Conservation (phyloP, 2,113 vertebrate species). For the Sminthopsis crassicaudata region DNA sequence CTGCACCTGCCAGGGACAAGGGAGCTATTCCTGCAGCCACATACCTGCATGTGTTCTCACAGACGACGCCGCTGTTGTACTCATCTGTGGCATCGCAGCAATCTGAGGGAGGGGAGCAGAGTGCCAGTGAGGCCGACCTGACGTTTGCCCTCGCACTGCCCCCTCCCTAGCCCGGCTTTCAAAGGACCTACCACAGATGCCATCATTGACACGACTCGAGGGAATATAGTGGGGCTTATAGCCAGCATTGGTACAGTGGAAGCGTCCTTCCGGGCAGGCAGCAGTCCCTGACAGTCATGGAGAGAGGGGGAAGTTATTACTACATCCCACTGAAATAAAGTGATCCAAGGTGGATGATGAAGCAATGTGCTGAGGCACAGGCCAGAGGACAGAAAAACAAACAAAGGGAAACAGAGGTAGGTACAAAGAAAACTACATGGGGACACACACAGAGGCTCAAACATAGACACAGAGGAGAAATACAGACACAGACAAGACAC, state of each 20-base stretch:
- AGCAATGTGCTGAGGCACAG: background rate
- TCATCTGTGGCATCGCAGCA: conserved; percentile 95
- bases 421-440: fast-evolving
- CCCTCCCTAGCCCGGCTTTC: background rate
- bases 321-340: background rate
- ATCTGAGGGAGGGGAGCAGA: conserved; percentile 79
- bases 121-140: background rate
- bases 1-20: fast-evolving
- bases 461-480: background rate
- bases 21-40: background rate
- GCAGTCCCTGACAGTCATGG: conserved; percentile 86
- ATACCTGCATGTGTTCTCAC: conserved; percentile 94
- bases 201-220: conserved; percentile 92
- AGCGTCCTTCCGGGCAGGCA: conserved; percentile 92
- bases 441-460: background rate
- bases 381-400: background rate
- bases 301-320: background rate
- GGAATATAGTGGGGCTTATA: conserved; percentile 89
- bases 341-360: background rate
- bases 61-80: conserved; percentile 92
- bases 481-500: background rate
- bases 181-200: conserved; percentile 88
- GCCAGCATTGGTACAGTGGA: conserved; percentile 93
- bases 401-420: background rate
- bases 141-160: background rate